A percentile compares a stretch with the other conserved stretches of the same genome.
Evolutionary conservation across 2,888 invertebrate species (phyloP).

Genomic region (Aporophyla lueneburgensis): DNA sequence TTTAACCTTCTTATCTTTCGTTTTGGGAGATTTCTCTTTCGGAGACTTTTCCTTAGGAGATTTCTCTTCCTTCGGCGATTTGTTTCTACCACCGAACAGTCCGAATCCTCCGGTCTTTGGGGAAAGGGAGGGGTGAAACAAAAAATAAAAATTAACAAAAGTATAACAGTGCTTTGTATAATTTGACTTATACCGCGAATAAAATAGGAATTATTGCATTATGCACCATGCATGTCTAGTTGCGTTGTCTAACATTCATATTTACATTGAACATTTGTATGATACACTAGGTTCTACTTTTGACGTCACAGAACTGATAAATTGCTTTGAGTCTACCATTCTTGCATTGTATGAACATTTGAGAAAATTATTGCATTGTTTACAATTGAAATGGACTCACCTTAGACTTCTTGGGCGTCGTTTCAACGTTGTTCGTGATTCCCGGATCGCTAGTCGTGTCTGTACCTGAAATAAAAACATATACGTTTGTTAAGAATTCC

Average conservation of each 20-base stretch:
- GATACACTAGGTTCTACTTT: constrained; percentile 74
- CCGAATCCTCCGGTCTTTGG: constrained; percentile 86
- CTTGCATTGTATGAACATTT: constrained; percentile 70
- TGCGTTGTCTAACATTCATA: constrained; percentile 80
- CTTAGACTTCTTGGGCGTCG: constrained; percentile 88
- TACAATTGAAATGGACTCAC: constrained; percentile 72
- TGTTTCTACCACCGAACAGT: constrained; percentile 84
- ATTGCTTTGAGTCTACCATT: constrained; percentile 79
- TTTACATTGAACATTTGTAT: constrained; percentile 82
- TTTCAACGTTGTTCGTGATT: constrained; percentile 86
- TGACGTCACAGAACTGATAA: constrained; percentile 61
- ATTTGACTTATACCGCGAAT: constrained; percentile 69
- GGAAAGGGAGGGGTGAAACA: constrained; percentile 79
- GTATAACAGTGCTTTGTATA: constrained; percentile 74
- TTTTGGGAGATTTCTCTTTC: constrained; percentile 79
- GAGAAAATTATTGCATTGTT: constrained; percentile 38
- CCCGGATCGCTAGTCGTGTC: constrained; percentile 88
- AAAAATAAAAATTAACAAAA: constrained; percentile 83
- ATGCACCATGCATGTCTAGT: constrained; percentile 78
- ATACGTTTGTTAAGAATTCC: constrained; percentile 5
- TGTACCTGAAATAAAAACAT: constrained; percentile 80
- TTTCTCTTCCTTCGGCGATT: constrained; percentile 84
- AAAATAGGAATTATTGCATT: constrained; percentile 72
- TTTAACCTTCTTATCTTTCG: constrained; percentile 88
- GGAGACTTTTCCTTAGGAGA: constrained; percentile 83